Percentiles rank a stretch among this genome's conserved stretches.
These are phyloP conservation scores for Aporophyla nigra DNA, from an alignment of 2,888 invertebrate species.

Conservation along the genomic window DNA sequence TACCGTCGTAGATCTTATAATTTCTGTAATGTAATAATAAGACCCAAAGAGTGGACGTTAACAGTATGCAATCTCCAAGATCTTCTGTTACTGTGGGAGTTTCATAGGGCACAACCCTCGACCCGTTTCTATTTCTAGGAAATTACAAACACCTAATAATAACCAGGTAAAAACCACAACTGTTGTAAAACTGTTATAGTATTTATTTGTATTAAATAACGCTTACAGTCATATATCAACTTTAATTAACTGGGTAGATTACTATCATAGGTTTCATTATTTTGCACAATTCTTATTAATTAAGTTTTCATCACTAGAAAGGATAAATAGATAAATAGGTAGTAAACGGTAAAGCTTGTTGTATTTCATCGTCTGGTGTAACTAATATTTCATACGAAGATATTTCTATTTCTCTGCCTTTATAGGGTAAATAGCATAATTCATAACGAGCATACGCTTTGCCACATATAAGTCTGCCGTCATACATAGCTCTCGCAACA, in stretches of 20 bases:
- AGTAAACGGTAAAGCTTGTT: slow-evolving; percentile 34
- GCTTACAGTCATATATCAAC: background rate
- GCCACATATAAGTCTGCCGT: slow-evolving; percentile 94
- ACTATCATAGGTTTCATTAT: background rate
- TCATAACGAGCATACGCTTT: slow-evolving; percentile 92
- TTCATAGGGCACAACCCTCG: background rate
- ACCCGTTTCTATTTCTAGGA: background rate
- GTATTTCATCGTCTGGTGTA: slow-evolving; percentile 42
- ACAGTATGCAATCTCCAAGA: no score
- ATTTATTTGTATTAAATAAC: slow-evolving; percentile 5
- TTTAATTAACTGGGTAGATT: background rate
- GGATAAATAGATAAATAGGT: background rate
- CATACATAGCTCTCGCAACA: slow-evolving; percentile 93
- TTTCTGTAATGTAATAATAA: background rate
- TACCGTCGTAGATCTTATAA: background rate
- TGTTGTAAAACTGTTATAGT: background rate
- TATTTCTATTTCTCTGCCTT: slow-evolving; percentile 67
- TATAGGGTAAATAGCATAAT: slow-evolving; percentile 92
- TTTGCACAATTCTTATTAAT: background rate
- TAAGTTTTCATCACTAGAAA: background rate
- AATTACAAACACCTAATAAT: background rate
- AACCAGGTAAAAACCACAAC: background rate
- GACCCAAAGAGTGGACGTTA: background rate
- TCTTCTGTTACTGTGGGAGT: background rate
- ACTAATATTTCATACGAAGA: slow-evolving; percentile 73